Percentiles rank a stretch among this genome's conserved stretches.
These are phyloP conservation scores for Pelodytes ibericus DNA, from an alignment of 2,797 vertebrate genomes.

Conservation along the genomic window DNA sequence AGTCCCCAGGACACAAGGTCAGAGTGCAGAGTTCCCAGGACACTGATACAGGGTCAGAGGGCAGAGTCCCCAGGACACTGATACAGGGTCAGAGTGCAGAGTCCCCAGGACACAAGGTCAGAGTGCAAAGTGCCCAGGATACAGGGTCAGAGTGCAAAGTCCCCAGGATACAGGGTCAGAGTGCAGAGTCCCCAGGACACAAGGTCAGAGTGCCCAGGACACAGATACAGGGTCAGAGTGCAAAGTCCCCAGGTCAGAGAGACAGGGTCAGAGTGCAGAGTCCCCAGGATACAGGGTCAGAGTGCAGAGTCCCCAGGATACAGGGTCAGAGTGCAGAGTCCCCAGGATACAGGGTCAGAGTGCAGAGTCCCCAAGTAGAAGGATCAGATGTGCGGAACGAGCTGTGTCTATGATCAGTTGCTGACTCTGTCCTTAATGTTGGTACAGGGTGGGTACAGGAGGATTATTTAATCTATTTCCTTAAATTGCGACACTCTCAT, in stretches of 20 bases:
- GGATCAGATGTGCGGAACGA: background rate
- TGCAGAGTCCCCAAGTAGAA: background rate
- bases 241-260: background rate
- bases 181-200: background rate
- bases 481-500: background rate
- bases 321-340: too few relatives aligned
- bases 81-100: too few relatives aligned
- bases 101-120: too few relatives aligned
- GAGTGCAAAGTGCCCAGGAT: too few relatives aligned
- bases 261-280: background rate
- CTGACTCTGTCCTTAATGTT: background rate
- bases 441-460: background rate
- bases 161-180: background rate
- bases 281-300: too few relatives aligned
- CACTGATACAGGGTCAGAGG: background rate
- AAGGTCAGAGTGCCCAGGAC: background rate
- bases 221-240: background rate
- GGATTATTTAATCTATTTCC: background rate
- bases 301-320: too few relatives aligned
- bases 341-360: too few relatives aligned
- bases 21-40: background rate
- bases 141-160: too few relatives aligned
- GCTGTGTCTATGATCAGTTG: background rate
- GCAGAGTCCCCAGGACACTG: too few relatives aligned
- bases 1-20: background rate